phyloP scores from a whole-genome alignment of 2,797 vertebrate species.

The Sebastiscus tertius region DNA sequence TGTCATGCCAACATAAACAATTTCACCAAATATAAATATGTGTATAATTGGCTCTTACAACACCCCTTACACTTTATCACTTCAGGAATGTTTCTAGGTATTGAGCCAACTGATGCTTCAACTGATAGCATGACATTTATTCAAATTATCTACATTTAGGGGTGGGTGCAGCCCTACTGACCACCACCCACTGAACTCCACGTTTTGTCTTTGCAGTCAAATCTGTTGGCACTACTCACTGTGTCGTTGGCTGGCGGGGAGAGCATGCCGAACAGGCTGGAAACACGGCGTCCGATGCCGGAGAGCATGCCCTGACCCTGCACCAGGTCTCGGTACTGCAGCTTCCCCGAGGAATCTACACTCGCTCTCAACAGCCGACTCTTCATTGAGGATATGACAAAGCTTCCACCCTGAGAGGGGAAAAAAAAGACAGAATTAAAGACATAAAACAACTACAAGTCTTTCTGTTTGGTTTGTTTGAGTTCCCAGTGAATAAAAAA shows the following conservation, averaged over 20 bases:
- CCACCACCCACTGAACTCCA: no score
- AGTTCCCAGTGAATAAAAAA: not conserved
- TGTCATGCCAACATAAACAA: no score
- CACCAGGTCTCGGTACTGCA: conserved; percentile 85
- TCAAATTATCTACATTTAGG: no score
- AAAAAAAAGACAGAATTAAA: not conserved
- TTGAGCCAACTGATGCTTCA: no score
- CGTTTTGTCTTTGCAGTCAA: not conserved
- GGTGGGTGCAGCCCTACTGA: no score
- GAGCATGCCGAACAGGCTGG: conserved; percentile 93
- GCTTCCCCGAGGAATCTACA: conserved; percentile 85
- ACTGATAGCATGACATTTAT: no score
- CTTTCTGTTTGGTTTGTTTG: not conserved
- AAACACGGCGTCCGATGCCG: conserved; percentile 92
- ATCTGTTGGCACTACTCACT: conserved; percentile 77
- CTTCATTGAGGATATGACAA: conserved; percentile 88
- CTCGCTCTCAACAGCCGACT: conserved; percentile 85
- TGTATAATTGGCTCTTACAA: no score
- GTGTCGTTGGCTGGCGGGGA: conserved; percentile 85
- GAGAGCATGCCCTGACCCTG: conserved; percentile 95
- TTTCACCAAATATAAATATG: no score
- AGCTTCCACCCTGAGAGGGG: conserved; percentile 87
- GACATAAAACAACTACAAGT: not conserved
- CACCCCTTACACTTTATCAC: no score
- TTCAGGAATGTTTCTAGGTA: no score